Evolutionary conservation across 2,888 invertebrate species (phyloP), one percentile per base, ranked within the genome.

Genomic region (Agrilus biguttatus): DNA sequence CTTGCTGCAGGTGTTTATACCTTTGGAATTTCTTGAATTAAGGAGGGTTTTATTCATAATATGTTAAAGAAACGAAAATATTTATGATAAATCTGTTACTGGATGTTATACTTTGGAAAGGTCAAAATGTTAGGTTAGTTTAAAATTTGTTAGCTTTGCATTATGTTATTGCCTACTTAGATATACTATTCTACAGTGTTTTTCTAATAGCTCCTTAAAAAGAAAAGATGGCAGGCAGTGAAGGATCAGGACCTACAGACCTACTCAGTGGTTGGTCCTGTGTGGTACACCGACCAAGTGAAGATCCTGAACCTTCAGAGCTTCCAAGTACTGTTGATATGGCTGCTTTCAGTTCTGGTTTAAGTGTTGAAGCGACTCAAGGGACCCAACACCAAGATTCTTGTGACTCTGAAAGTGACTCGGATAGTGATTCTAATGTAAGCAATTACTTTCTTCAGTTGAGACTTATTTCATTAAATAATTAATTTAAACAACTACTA

Each of bases 271-370:
- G 72, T 51, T 73, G 73, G 73, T 72, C 71, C 49, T 71, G 71
- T 51, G 70, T 73, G 52, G 71, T 73, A 50, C 73, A 73, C 58
- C 71, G 70, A 59, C 72, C 73, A 44, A 71, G 71, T 51, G 73
- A 73, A 58, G 77, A 77, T 61, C 74, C 74, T 12, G 77, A 77
- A 59, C 73, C 73, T 37, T 74, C 76, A 47, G 72, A 75, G 53
- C 63, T 77, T 53, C 77, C 77, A 12, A 77, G 77, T 23, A 78
- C 78, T 21, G 77, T 78, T 47, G 78, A 78, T 53, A 78, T 78
- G 66, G 74, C 75, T 53, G 77, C 77, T 45, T 74, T 78, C 57
- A 77, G 75, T 60, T 71, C 70, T 48, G 69, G 67, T 43, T 50
- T 63, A 36, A 60, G 49, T 48, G 58, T 61, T 37, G 57, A 59